A percentile compares a stretch with the other conserved stretches of the same genome.
Evolutionary conservation across 2,888 invertebrate genomes (phyloP).

Genomic region (Apeira syringaria): DNA sequence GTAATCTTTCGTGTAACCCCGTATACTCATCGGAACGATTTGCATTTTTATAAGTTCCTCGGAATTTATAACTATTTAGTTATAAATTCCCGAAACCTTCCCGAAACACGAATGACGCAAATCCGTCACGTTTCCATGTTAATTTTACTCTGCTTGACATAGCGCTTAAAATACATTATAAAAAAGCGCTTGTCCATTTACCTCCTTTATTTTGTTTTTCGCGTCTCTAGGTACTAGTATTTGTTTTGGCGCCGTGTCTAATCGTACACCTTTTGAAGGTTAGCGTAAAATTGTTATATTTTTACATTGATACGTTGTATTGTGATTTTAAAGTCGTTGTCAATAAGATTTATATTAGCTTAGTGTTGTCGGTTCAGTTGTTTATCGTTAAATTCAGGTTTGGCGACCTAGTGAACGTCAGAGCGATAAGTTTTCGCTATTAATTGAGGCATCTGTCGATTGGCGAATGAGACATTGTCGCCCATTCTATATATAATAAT

Average conservation of each 20-base stretch:
- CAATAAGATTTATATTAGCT: conserved; percentile 31
- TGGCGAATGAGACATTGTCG: background rate
- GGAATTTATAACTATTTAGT: too few species aligned
- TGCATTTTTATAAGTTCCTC: too few species aligned
- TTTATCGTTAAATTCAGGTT: conserved; percentile 56
- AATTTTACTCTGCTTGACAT: background rate
- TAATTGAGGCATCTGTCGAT: conserved; percentile 30
- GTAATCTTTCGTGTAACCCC: too few species aligned
- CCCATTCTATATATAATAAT: too few species aligned
- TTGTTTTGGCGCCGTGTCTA: conserved; percentile 45
- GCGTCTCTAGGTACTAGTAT: conserved; percentile 25
- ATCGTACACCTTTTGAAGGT: conserved; percentile 50
- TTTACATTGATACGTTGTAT: conserved; percentile 8
- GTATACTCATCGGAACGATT: too few species aligned
- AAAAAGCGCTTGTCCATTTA: conserved; percentile 12
- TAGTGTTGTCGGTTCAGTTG: conserved; percentile 21
- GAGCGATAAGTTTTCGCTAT: conserved; percentile 32
- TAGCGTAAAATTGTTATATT: conserved; percentile 28
- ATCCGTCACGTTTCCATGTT: conserved; percentile 9
- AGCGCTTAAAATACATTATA: conserved; percentile 14
- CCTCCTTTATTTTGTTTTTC: conserved; percentile 2
- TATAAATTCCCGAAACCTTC: conserved; percentile 12
- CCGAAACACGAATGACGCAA: conserved; percentile 7
- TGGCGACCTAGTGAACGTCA: conserved; percentile 49
- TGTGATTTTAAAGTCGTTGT: conserved; percentile 23